Base-by-base conservation (phyloP, 2,797 vertebrate genomes). In the Diplodus puntazzo region DNA sequence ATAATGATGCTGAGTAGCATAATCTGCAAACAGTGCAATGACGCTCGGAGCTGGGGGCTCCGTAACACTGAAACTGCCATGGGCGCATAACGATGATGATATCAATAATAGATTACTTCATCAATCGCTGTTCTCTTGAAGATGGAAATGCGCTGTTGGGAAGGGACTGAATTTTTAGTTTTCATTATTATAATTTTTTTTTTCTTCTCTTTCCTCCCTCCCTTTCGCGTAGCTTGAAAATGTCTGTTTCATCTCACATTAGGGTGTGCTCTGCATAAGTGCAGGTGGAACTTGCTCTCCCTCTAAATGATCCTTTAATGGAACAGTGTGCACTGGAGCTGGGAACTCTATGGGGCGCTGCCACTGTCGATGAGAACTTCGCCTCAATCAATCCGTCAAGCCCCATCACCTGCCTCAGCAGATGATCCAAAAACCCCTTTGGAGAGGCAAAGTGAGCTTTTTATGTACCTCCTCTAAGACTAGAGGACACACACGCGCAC, bases 71-170 rank as follows among this genome's bases (percentile, higher is more conserved):
- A 86, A 91, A 91, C 83, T 85, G 94, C 94, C 91, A 94, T 75
- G 39, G 89, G 93, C 90, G 52, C 87, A 90, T 92, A 91, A 89
- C 89, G 87, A 91, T 87, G 91, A 93, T 92, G 92, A 90, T 93
- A 93, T 94, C 91, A 94, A 94, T 94, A 93, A 94, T 94, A 90
- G 89, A 94, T 94, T 83, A 92, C 86, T 92, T 94, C 92, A 94
- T 94, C 93, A 93, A 94, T 93, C 90, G 90, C 79, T 60, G 75
- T 91, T 93, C 92, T 90, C 89, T 90, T 89, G 84, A 91, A 93
- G 91, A 93, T 92, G 90, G 91, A 91, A 93, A 91, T 89, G 87
- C 81, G 87, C 92, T 92, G 91, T 94, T 89, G 91, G 93, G 92
- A 91, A 88, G 86, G 81, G 87, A 78, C 90, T 72, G 84, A 71